These are phyloP conservation scores for Eilema caniola DNA, from an alignment of 2,888 invertebrate genomes.

Conservation along the genomic window DNA sequence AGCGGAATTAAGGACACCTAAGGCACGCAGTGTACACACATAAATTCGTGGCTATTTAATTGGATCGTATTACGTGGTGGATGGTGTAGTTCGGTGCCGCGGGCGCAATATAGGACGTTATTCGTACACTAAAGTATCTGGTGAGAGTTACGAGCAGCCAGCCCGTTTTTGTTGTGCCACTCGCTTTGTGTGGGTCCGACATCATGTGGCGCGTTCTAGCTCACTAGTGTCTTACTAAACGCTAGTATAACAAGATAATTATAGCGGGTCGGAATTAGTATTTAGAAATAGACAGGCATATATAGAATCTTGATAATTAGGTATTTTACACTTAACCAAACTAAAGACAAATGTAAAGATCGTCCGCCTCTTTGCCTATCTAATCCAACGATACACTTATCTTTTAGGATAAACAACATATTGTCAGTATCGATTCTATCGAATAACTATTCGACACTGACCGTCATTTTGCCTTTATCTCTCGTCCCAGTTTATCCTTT, in stretches of 20 bases:
- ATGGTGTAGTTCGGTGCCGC: constrained; percentile 67
- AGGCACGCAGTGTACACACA: constrained; percentile 63
- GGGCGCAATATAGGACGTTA: constrained; percentile 75
- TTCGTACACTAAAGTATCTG: constrained; percentile 74
- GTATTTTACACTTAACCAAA: no score
- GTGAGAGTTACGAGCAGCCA: constrained; percentile 72
- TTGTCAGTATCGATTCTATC: not conserved
- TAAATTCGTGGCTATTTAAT: constrained; percentile 79
- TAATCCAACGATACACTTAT: no score
- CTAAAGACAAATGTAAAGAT: no score
- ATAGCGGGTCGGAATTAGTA: not conserved
- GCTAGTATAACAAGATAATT: constrained; percentile 11
- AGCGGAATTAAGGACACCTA: constrained; percentile 65
- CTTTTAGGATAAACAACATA: no score
- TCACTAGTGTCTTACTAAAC: constrained; percentile 33
- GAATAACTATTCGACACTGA: not conserved
- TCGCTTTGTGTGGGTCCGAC: constrained; percentile 43
- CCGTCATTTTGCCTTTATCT: not conserved
- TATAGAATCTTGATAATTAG: no score
- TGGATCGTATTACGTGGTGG: constrained; percentile 76
- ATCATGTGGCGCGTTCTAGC: constrained; percentile 50
- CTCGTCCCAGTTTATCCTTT: not conserved
- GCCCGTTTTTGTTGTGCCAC: constrained; percentile 59
- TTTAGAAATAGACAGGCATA: no score
- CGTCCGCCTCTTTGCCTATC: no score